Evolutionary conservation across 2,113 vertebrate species (phyloP).

Genomic region (Ailurus styani): DNA sequence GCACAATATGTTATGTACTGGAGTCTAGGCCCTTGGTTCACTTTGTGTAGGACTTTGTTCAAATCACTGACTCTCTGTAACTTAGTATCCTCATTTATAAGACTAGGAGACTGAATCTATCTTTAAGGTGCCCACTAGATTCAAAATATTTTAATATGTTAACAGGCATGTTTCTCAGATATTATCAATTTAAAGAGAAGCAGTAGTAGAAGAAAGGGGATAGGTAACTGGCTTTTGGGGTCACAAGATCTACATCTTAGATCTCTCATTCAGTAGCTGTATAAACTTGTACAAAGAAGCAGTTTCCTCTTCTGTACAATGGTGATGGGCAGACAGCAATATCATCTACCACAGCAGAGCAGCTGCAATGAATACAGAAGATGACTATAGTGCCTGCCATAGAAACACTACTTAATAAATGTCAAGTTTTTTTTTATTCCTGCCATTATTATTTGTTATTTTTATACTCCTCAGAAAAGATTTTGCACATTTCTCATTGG

Average conservation of each 20-base stretch:
- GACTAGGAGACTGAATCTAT: neutral
- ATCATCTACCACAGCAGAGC: neutral
- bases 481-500: neutral
- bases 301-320: neutral
- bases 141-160: neutral
- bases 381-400: neutral
- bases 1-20: neutral
- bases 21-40: neutral
- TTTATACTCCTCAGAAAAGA: neutral
- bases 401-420: neutral
- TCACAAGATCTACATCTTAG: neutral
- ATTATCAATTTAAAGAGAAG: neutral
- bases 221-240: neutral
- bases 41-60: neutral
- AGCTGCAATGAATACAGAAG: neutral
- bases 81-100: neutral
- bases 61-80: neutral
- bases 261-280: neutral
- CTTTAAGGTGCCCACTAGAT: neutral
- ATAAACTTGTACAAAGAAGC: neutral
- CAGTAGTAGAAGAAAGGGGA: neutral
- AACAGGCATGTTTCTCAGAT: neutral
- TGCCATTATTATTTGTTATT: neutral
- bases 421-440: neutral
- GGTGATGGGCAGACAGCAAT: neutral